These are phyloP conservation scores for Beris morrisii DNA, from an alignment of 2,888 invertebrate genomes.

Conservation along the genomic window DNA sequence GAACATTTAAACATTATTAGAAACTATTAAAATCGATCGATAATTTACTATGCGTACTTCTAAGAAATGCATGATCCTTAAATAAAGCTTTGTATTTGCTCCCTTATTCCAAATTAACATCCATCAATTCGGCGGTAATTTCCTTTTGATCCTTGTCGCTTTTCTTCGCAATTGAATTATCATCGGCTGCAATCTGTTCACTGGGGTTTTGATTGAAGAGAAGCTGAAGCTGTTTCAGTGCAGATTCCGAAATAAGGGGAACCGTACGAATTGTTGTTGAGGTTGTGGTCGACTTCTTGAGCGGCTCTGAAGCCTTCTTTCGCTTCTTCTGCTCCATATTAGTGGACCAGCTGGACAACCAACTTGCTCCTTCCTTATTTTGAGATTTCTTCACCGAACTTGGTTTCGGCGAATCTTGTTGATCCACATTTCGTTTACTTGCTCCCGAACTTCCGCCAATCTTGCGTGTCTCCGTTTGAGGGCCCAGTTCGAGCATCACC, in stretches of 20 bases:
- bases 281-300: neutral
- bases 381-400: slow-evolving; percentile 44
- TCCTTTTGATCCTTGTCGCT: slow-evolving; percentile 56
- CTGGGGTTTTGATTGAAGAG: slow-evolving; percentile 45
- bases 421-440: slow-evolving; percentile 51
- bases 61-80: too few species aligned
- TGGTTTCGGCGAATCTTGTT: slow-evolving; percentile 42
- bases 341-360: slow-evolving; percentile 65
- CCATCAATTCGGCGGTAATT: slow-evolving; percentile 63
- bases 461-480: slow-evolving; percentile 73
- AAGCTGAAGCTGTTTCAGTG: slow-evolving; percentile 51
- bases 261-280: slow-evolving; percentile 52
- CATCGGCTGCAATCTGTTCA: neutral
- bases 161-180: slow-evolving; percentile 1
- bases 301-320: neutral
- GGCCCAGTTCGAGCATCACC: slow-evolving; percentile 73
- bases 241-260: slow-evolving; percentile 55
- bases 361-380: slow-evolving; percentile 59
- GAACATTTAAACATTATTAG: too few species aligned
- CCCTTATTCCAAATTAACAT: slow-evolving; percentile 59
- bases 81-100: too few species aligned
- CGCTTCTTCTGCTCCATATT: slow-evolving; percentile 50
- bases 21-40: too few species aligned
- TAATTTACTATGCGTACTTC: too few species aligned
- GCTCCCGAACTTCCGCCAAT: slow-evolving; percentile 58